Base-by-base conservation (phyloP, 2,797 vertebrate species). In the Borostomias antarcticus region DNA sequence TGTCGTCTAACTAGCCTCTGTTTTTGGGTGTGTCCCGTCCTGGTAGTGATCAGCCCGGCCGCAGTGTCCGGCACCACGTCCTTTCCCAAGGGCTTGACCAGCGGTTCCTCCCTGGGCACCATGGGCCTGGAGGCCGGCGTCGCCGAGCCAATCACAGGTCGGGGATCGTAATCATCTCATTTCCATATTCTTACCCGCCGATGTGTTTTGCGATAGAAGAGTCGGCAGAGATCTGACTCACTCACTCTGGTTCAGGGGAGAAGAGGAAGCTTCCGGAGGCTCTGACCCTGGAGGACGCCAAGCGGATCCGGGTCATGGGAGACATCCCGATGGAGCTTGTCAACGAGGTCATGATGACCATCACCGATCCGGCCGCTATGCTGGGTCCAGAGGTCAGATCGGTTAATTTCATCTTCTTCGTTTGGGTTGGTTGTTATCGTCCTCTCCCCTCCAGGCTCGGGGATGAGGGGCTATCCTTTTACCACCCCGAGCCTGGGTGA, bases 271-370 rank as follows among this genome's bases (percentile, higher is more conserved):
- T 98, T 0, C 95, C 95, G 0, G 97, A 99, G 84, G 94, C 93
- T 30, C 76, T 98, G 86, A 99, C 96, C 0, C 85, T 99, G 74
- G 97, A 99, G 77, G 97, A 99, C 9, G 97, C 97, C 67, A 99
- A 99, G 76, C 88, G 97, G 72, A 97, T 98, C 70, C 94, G 97
- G 0, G 97, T 99, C 70, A 96, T 99, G 95, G 97, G 97, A 0
- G 97, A 99, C 78, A 99, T 99, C 74, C 96, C 97, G 13, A 99
- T 99, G 97, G 97, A 99, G 86, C 89, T 99, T 78, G 96, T 99
- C 73, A 99, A 99, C 0, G 97, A 99, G 85, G 97, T 99, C 73
- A 98, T 99, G 96, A 94, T 98, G 89, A 99, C 97, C 1, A 98
- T 99, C 86, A 99, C 97, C 0, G 97, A 99, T 88, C 97, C 97